phyloP scores from a whole-genome alignment of 2,888 invertebrate genomes.

The Tanytarsus gracilentus region DNA sequence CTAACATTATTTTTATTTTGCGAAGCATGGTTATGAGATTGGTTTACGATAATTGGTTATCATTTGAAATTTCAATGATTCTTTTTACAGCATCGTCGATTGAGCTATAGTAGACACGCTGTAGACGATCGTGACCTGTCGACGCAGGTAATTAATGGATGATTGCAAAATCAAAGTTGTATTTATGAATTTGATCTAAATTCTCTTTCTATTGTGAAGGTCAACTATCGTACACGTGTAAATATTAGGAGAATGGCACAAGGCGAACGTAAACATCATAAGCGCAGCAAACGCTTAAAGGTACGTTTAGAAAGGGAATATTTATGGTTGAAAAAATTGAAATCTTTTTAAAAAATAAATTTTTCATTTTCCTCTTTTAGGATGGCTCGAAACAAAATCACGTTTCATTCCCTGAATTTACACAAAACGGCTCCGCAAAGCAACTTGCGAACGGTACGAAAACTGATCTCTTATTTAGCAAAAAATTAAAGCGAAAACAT shows the following conservation, averaged over 20 bases:
- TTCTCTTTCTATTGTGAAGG: slow-evolving; percentile 36
- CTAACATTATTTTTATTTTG: too few species aligned
- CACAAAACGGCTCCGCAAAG: slow-evolving; percentile 80
- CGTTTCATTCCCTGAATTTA: slow-evolving; percentile 82
- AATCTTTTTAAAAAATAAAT: not conserved
- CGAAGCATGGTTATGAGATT: too few species aligned
- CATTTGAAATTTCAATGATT: not conserved
- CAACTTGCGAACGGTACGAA: slow-evolving; percentile 80
- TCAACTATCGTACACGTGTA: slow-evolving; percentile 83
- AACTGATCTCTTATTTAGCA: slow-evolving; percentile 52
- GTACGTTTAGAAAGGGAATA: slow-evolving; percentile 43
- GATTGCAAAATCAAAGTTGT: not conserved
- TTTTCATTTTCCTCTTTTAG: slow-evolving; percentile 44
- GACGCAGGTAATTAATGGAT: slow-evolving; percentile 62
- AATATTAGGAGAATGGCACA: slow-evolving; percentile 80
- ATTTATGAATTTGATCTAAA: slow-evolving; percentile 7
- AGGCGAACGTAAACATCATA: slow-evolving; percentile 68
- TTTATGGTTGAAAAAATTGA: not conserved
- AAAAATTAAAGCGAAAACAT: slow-evolving; percentile 45
- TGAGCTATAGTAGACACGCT: slow-evolving; percentile 85
- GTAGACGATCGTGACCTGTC: slow-evolving; percentile 81
- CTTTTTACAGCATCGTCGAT: slow-evolving; percentile 65
- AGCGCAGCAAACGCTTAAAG: slow-evolving; percentile 76
- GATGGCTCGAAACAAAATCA: slow-evolving; percentile 74
- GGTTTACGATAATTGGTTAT: not conserved